Evolutionary conservation across 1,140 invertebrate genomes (phyloP), one percentile per base, ranked within the genome.

Genomic region (Lysiphlebus fabarum): DNA sequence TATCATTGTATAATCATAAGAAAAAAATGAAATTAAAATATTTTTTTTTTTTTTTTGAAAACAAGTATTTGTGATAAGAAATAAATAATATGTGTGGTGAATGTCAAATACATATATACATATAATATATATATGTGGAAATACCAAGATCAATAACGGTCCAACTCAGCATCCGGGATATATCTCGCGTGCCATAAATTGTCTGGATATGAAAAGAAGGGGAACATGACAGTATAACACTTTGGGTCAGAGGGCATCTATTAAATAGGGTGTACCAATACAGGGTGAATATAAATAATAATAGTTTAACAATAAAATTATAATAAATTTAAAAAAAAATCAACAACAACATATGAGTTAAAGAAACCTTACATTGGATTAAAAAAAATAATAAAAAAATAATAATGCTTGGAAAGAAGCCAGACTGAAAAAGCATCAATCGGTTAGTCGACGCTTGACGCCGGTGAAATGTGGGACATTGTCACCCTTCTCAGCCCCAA

Each of bases 61-160:
- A n/a, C 17, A 26, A 26, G 17, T 26, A 26, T 26, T 26, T 26
- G 17, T 26, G 17, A 26, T 26, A 26, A 26, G 17, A 17, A n/a
- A n/a, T 1, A 26, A 26, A 26, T 26, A 26, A 26, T 26, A 26
- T 26, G 17, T 26, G 17, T 26, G 17, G 17, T 26, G 17, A 26
- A 26, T 26, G 17, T 26, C 17, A 26, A 26, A 26, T 26, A 26
- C 17, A 26, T 26, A 26, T 26, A 26, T 26, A 26, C 17, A 26
- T 26, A 26, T 26, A 26, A 42, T 34, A 47, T n/a, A 47, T n/a
- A 10, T 8, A 63, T 11, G 11, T 4, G 41, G 2, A 37, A 60
- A 53, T 40, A 48, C 48, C 43, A 55, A 70, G 65, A 78, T 78
- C 75, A 78, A 77, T 77, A 78, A 74, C 70, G 76, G 74, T 77